A percentile compares a stretch with the other conserved stretches of the same genome.
Conservation (phyloP, 2,888 invertebrate genomes). For the Tinea semifulvella region DNA sequence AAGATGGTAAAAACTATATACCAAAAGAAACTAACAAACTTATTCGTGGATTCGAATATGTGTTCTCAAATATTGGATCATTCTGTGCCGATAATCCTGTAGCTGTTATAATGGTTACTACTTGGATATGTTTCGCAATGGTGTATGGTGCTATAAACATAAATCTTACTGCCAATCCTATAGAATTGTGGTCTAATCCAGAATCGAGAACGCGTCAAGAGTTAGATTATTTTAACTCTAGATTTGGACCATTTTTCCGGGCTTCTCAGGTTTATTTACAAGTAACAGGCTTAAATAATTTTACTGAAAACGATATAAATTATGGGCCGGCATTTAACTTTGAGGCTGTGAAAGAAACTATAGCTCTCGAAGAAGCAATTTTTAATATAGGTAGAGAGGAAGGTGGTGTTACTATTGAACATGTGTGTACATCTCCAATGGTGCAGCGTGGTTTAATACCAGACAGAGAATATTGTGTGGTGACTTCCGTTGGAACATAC, state of each 20-base stretch:
- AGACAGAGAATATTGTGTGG: conserved; percentile 73
- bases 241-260: conserved; percentile 90
- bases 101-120: conserved; percentile 69
- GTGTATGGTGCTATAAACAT: conserved; percentile 74
- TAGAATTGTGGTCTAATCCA: conserved; percentile 93
- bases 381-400: conserved; percentile 66
- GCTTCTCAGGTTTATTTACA: conserved; percentile 89
- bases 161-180: conserved; percentile 85
- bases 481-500: conserved; percentile 85
- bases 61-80: conserved; percentile 42
- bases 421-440: conserved; percentile 88
- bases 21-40: conserved; percentile 7
- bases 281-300: conserved; percentile 58
- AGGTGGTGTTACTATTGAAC: conserved; percentile 49
- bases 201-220: conserved; percentile 81
- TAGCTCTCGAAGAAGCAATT: conserved; percentile 74
- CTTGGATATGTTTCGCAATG: conserved; percentile 67
- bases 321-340: conserved; percentile 85
- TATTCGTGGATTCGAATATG: conserved; percentile 30
- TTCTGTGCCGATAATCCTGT: conserved; percentile 75
- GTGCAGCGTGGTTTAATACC: conserved; percentile 67
- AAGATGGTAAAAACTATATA: background rate
- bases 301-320: conserved; percentile 37
- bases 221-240: conserved; percentile 85
- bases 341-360: conserved; percentile 77